Conservation (phyloP, 2,113 vertebrate genomes). For the Psammodynastes pulverulentus region DNA sequence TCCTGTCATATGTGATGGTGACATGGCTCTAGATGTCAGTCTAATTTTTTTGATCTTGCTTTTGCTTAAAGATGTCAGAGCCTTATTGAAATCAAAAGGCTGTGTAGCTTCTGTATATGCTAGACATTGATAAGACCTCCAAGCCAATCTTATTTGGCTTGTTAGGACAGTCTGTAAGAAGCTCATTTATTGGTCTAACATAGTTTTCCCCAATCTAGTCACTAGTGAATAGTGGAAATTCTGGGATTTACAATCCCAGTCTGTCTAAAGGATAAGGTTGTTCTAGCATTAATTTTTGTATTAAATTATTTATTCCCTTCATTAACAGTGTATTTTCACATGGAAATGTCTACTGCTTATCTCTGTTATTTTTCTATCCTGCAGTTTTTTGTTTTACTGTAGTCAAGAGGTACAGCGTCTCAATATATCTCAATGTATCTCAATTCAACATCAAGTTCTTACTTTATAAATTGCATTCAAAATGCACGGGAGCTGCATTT, state of each 20-base stretch:
- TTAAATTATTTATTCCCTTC: background rate
- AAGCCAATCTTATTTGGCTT: background rate
- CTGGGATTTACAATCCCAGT: background rate
- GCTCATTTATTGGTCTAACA: background rate
- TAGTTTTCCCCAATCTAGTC: background rate
- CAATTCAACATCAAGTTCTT: background rate
- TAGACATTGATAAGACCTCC: background rate
- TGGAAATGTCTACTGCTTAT: background rate
- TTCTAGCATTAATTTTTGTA: background rate
- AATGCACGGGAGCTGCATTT: background rate
- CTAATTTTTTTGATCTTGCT: slow-evolving; percentile 6
- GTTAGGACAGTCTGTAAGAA: background rate
- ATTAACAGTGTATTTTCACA: fast-evolving
- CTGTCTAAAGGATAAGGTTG: background rate
- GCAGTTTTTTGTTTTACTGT: background rate
- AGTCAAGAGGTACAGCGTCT: background rate
- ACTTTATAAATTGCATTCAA: background rate
- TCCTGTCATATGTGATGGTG: background rate
- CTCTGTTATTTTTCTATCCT: slow-evolving; percentile 25
- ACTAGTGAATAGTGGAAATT: fast-evolving
- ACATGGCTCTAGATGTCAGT: background rate
- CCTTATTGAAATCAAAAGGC: slow-evolving; percentile 3
- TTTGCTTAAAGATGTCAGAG: background rate
- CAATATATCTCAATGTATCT: no score
- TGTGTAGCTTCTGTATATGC: slow-evolving; percentile 5